Base-by-base conservation (phyloP, 2,888 invertebrate genomes). In the Agrotis exclamationis region DNA sequence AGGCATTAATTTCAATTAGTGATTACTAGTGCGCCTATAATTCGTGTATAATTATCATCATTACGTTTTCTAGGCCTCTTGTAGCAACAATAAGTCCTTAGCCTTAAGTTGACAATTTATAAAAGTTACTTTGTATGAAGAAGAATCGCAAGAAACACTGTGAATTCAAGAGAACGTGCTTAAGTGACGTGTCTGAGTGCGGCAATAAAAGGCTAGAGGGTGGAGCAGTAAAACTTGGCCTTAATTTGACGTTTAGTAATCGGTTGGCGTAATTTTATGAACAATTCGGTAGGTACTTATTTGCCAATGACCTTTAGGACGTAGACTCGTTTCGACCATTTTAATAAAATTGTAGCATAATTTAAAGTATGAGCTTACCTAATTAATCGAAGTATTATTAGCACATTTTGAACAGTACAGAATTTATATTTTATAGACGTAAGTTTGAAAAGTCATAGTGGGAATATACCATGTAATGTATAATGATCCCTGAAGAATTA, bases 211-310 rank as follows among this genome's bases (percentile, higher is more conserved):
- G 47, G 48, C 4, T 59, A 70, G 44, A 62, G 56, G 45, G 20
- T n/a, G 2, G n/a, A 44, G 20, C 18, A 48, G 16, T 81, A 50
- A 79, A 80, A 76, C 18, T 57, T 72, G 63, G 58, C 79, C 82
- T 67, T 58, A 53, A 48, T 63, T 77, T 53, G 11, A 24, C 59
- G 50, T 57, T 67, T 44, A 58, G 44, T 71, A 53, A 78, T 47
- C 6, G 57, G 18, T 56, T 53, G 16, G 53, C 57, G 54, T 62
- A 53, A 54, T 67, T 82, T 62, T 67, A 65, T 54, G 51, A 64
- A 39, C 28, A 51, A 56, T 56, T 56, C 13, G 1, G 20, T 57
- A 20, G 39, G 39, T 39, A 39, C 11, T 63, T 50, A 13, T 62
- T 50, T 24, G 24, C 33, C 44, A 57, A 62, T 76, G 67, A 65